Conservation (phyloP, 2,888 invertebrate species). For the Mycalesis mineus region DNA sequence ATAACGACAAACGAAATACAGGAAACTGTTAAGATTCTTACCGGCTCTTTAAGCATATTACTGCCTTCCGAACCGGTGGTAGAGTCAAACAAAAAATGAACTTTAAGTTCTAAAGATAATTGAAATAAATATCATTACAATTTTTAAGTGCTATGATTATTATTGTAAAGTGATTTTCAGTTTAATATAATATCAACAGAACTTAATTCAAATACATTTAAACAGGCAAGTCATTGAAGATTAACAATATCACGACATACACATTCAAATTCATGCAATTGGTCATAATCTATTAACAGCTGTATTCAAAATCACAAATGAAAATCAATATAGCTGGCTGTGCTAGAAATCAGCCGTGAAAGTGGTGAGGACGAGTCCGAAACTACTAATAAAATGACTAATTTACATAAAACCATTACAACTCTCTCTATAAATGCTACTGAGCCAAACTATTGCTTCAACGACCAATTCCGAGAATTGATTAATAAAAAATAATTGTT, state of each 20-base stretch:
- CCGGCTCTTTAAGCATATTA: no score
- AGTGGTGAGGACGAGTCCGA: conserved; percentile 55
- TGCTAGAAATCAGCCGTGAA: conserved; percentile 65
- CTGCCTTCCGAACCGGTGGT: no score
- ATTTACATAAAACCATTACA: conserved; percentile 49
- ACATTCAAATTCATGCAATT: conserved; percentile 5
- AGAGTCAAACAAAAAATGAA: no score
- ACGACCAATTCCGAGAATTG: conserved; percentile 1
- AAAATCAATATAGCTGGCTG: conserved; percentile 29
- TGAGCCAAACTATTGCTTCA: background rate
- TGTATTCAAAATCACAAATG: background rate
- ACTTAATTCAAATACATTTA: background rate
- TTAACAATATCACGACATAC: background rate
- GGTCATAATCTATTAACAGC: conserved; percentile 3
- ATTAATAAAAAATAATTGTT: conserved; percentile 4
- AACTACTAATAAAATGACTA: conserved; percentile 56
- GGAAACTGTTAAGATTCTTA: no score
- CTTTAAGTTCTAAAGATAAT: no score
- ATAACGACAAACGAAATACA: background rate
- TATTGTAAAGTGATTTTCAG: background rate
- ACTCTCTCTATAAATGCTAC: conserved; percentile 20
- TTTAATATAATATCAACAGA: no score
- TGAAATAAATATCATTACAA: no score
- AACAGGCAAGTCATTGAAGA: background rate
- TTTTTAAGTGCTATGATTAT: no score